phyloP scores from a whole-genome alignment of 2,888 invertebrate genomes.

The Troglohyphantes excavatus region DNA sequence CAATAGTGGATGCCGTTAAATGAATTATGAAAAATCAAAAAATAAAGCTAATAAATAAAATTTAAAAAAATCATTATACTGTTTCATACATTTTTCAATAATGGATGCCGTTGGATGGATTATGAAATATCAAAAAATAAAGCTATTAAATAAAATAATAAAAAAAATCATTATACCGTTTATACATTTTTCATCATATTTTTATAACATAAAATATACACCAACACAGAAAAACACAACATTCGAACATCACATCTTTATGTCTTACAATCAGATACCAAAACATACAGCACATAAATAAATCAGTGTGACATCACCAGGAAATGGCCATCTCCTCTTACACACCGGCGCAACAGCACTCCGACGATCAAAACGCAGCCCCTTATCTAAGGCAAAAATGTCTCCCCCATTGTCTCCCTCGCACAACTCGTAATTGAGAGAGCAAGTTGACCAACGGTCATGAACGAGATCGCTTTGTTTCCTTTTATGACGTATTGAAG shows the following conservation, averaged over 20 bases:
- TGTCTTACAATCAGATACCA: constrained; percentile 11
- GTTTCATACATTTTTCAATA: too few relatives aligned
- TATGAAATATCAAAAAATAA: too few relatives aligned
- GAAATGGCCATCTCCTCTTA: constrained; percentile 39
- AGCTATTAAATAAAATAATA: too few relatives aligned
- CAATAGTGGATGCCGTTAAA: too few relatives aligned
- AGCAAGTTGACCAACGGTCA: constrained; percentile 29
- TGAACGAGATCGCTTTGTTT: constrained; percentile 32
- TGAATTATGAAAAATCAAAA: too few relatives aligned
- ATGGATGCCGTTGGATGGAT: too few relatives aligned
- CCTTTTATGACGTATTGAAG: constrained; percentile 45
- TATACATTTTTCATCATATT: too few relatives aligned
- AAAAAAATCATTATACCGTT: too few relatives aligned
- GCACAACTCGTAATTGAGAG: constrained; percentile 51
- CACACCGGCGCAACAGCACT: background rate
- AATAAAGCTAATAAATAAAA: too few relatives aligned
- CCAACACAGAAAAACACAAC: background rate
- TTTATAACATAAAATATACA: too few relatives aligned
- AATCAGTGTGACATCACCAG: constrained; percentile 8
- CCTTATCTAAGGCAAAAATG: constrained; percentile 54
- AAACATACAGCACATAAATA: constrained; percentile 32
- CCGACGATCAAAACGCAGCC: constrained; percentile 44
- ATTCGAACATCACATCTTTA: background rate
- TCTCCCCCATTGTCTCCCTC: constrained; percentile 49
- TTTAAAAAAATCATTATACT: too few relatives aligned